phyloP scores from a whole-genome alignment of 1,140 invertebrate species.

The Sarcophaga peregrina region DNA sequence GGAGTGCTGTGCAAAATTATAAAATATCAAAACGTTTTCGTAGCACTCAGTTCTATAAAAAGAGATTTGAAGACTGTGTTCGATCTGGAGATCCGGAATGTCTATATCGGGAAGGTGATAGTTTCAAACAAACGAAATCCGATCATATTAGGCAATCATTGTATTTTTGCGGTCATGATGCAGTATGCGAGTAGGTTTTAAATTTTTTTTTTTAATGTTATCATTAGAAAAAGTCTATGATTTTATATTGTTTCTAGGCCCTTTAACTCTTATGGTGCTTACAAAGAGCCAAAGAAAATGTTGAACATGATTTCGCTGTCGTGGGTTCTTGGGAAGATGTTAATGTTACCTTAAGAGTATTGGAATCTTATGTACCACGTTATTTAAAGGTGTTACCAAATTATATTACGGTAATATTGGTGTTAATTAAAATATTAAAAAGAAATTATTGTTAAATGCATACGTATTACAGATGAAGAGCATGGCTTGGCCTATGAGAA shows the following conservation, averaged over 20 bases:
- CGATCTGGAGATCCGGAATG: slow-evolving; percentile 84
- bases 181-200: slow-evolving; percentile 78
- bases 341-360: slow-evolving; percentile 81
- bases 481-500: slow-evolving; percentile 46
- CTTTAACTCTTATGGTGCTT: slow-evolving; percentile 84
- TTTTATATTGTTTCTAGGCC: slow-evolving; percentile 71
- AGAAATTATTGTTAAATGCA: neutral
- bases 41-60: slow-evolving; percentile 84
- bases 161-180: slow-evolving; percentile 89
- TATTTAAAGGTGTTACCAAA: slow-evolving; percentile 79
- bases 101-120: slow-evolving; percentile 80
- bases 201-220: neutral
- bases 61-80: slow-evolving; percentile 89
- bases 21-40: slow-evolving; percentile 79
- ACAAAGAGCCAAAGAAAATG: slow-evolving; percentile 82
- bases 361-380: slow-evolving; percentile 83
- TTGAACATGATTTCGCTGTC: slow-evolving; percentile 85
- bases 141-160: slow-evolving; percentile 78
- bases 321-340: slow-evolving; percentile 87
- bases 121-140: slow-evolving; percentile 77
- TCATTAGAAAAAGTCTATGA: too few relatives aligned
- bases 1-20: slow-evolving; percentile 66
- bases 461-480: slow-evolving; percentile 45
- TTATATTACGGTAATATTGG: slow-evolving; percentile 78
- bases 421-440: neutral